phyloP scores from a whole-genome alignment of 2,113 vertebrate genomes.

The Clarias macrocephalus region DNA sequence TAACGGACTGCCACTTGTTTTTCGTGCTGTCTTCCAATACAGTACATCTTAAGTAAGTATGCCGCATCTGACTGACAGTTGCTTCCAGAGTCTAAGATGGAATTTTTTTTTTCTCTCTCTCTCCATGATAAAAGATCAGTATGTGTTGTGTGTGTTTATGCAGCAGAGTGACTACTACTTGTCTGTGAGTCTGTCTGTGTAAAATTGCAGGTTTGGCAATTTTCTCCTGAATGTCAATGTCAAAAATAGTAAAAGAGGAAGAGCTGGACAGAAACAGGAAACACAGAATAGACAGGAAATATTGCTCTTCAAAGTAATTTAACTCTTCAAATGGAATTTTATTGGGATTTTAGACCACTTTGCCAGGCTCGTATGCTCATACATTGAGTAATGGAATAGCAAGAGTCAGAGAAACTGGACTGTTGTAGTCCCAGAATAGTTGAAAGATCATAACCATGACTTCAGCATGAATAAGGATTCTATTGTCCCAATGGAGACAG shows the following conservation, averaged over 20 bases:
- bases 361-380: neutral
- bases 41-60: constrained; percentile 29
- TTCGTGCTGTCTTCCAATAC: neutral
- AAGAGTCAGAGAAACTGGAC: constrained; percentile 11
- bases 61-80: constrained; percentile 7
- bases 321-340: too few relatives aligned
- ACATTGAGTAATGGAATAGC: neutral
- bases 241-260: constrained; percentile 46
- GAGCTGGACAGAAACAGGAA: constrained; percentile 22
- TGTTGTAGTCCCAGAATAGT: constrained; percentile 9
- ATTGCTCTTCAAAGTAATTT: neutral
- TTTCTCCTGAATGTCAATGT: constrained; percentile 28
- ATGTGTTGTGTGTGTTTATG: neutral
- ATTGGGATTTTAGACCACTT: neutral
- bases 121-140: neutral
- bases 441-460: constrained; percentile 37
- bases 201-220: constrained; percentile 35
- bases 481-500: constrained; percentile 56
- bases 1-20: neutral
- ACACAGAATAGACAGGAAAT: constrained; percentile 24
- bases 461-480: constrained; percentile 56
- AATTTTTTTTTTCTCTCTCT: neutral
- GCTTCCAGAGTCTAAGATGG: neutral
- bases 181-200: neutral
- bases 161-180: neutral